phyloP scores from a whole-genome alignment of 2,113 vertebrate species.

The Gnathonemus longibarbis region DNA sequence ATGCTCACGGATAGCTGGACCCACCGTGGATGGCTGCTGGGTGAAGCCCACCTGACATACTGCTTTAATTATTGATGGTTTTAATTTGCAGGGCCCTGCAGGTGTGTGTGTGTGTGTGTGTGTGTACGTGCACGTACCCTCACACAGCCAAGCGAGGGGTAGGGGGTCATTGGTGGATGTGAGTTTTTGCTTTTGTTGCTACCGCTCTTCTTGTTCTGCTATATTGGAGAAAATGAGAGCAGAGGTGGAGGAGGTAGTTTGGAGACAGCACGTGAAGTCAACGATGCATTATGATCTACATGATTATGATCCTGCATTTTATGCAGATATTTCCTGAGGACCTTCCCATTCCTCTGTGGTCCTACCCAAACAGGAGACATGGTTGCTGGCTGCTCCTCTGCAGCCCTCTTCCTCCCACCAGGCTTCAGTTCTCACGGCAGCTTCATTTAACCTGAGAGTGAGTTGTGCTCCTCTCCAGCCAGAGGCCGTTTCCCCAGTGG shows the following conservation, averaged over 20 bases:
- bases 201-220: not conserved
- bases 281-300: too few species aligned
- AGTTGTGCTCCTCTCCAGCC: not conserved
- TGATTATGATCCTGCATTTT: not conserved
- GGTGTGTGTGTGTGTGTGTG: not conserved
- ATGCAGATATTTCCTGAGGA: not conserved
- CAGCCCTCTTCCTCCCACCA: not conserved
- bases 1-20: constrained; percentile 35
- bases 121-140: not conserved
- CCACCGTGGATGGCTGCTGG: constrained; percentile 22
- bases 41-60: constrained; percentile 39
- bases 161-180: not conserved
- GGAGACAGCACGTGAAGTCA: not conserved
- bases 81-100: constrained; percentile 38
- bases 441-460: not conserved
- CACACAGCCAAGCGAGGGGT: not conserved
- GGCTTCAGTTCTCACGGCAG: not conserved
- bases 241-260: not conserved
- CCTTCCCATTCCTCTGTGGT: not conserved
- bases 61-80: constrained; percentile 42
- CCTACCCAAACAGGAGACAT: not conserved
- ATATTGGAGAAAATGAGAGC: not conserved
- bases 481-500: not conserved
- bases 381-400: not conserved
- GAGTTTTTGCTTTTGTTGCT: constrained; percentile 2